Conservation (phyloP, 2,797 vertebrate species). For the Borostomias antarcticus region DNA sequence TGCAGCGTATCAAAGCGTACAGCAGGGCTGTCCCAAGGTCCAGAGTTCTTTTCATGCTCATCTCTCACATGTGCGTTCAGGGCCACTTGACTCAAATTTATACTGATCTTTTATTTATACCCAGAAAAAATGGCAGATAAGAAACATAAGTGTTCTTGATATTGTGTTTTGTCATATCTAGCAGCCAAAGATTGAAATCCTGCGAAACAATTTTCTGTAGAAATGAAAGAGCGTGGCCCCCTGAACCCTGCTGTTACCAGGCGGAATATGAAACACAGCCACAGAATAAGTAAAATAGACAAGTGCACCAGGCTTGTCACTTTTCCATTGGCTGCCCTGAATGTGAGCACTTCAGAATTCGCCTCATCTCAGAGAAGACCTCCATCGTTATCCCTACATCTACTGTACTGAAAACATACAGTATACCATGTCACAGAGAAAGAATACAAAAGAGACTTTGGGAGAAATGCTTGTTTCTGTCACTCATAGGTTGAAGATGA, state of each 20-base stretch:
- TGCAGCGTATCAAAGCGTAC: slow-evolving; percentile 71
- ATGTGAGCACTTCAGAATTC: slow-evolving; percentile 78
- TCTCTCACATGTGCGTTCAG: slow-evolving; percentile 77
- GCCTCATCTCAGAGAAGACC: slow-evolving; percentile 73
- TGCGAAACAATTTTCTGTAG: slow-evolving; percentile 99
- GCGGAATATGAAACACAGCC: slow-evolving; percentile 93
- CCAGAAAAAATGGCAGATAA: slow-evolving; percentile 98
- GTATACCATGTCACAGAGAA: slow-evolving; percentile 65
- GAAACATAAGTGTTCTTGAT: slow-evolving; percentile 99
- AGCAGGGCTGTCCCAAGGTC: slow-evolving; percentile 72
- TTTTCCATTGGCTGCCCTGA: slow-evolving; percentile 89
- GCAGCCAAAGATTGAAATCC: slow-evolving; percentile 99
- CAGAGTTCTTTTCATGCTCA: slow-evolving; percentile 75
- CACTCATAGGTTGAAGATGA: slow-evolving; percentile 51
- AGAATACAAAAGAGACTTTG: slow-evolving; percentile 67
- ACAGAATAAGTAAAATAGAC: slow-evolving; percentile 93
- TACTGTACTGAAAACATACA: slow-evolving; percentile 77
- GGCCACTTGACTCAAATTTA: slow-evolving; percentile 91
- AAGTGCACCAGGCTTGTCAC: slow-evolving; percentile 88
- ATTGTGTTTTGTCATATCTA: slow-evolving; percentile 99
- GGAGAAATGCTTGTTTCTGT: slow-evolving; percentile 62
- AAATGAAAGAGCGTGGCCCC: slow-evolving; percentile 98
- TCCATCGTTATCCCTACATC: slow-evolving; percentile 77
- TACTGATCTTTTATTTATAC: slow-evolving; percentile 99
- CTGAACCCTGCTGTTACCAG: slow-evolving; percentile 90